Evolutionary conservation across 2,797 vertebrate species (phyloP).

Genomic region (Leuciscus waleckii): DNA sequence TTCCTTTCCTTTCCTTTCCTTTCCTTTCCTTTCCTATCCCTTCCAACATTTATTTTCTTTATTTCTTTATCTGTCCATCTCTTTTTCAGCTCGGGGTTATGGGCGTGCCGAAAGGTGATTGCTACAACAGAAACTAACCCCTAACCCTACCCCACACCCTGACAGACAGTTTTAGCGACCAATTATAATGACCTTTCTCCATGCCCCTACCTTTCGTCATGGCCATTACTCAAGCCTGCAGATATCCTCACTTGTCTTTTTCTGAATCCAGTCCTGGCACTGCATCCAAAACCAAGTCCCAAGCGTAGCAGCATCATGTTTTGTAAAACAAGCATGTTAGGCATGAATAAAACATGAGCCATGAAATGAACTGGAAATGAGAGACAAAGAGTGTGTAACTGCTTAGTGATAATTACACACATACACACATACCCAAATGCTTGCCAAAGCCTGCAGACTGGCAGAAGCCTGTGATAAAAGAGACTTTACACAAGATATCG

Average conservation of each 20-base stretch:
- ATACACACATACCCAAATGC: conserved; percentile 45
- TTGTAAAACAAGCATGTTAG: conserved; percentile 77
- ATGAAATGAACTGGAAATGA: conserved; percentile 71
- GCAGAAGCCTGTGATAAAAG: not conserved
- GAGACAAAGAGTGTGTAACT: conserved; percentile 46
- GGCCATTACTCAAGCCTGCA: not conserved
- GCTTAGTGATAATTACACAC: conserved; percentile 67
- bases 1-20: not conserved
- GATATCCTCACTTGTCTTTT: not conserved
- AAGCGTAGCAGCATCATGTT: conserved; percentile 72
- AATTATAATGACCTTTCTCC: not conserved
- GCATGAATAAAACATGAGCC: conserved; percentile 78
- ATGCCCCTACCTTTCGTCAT: not conserved
- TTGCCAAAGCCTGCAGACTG: conserved; percentile 20
- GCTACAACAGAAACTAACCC: not conserved
- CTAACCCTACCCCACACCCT: not conserved
- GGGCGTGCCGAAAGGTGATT: not conserved
- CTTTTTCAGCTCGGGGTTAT: not conserved
- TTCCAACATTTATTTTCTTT: not conserved
- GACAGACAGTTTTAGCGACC: not conserved
- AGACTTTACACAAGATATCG: not conserved
- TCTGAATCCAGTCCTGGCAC: not conserved
- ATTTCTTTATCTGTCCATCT: not conserved
- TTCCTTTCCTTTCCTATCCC: not conserved
- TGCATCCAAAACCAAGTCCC: conserved; percentile 31